A percentile compares a stretch with the other conserved stretches of the same genome.
Conservation (phyloP, 2,888 invertebrate genomes). For the Esperia sulphurella region DNA sequence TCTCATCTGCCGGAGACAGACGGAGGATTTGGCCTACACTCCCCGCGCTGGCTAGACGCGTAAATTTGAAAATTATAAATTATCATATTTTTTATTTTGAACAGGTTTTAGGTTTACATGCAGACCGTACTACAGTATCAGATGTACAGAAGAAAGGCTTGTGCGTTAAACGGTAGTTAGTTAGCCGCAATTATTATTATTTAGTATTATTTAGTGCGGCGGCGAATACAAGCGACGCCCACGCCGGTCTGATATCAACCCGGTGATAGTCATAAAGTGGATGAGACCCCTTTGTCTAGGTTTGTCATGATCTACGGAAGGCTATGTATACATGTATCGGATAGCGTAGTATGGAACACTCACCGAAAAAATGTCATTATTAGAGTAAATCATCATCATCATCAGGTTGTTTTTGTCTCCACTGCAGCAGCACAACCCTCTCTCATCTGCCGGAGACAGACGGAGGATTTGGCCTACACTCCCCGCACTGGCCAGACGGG, state of each 20-base stretch:
- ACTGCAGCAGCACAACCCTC: too few species aligned
- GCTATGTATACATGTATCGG: background rate
- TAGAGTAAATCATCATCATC: too few species aligned
- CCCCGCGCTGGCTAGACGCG: too few species aligned
- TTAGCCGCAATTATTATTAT: conserved; percentile 74
- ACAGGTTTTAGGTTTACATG: conserved; percentile 16
- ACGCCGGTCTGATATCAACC: conserved; percentile 33
- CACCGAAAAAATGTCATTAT: background rate
- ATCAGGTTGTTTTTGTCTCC: too few species aligned
- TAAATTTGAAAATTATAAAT: too few species aligned
- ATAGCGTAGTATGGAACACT: background rate
- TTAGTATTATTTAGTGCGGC: conserved; percentile 70
- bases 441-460: too few species aligned
- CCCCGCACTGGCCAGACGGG: too few species aligned
- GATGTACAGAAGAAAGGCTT: conserved; percentile 66
- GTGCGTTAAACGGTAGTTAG: conserved; percentile 76
- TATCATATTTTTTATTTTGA: too few species aligned
- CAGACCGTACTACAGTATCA: conserved; percentile 50
- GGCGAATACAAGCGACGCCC: conserved; percentile 62
- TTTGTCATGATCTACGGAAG: background rate
- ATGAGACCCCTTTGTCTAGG: too few species aligned
- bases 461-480: too few species aligned
- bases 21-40: too few species aligned
- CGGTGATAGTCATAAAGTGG: conserved; percentile 23
- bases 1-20: too few species aligned